Percentiles rank a stretch among this genome's conserved stretches.
phyloP scores from a whole-genome alignment of 2,113 vertebrate species.

The Callocephalon fimbriatum region DNA sequence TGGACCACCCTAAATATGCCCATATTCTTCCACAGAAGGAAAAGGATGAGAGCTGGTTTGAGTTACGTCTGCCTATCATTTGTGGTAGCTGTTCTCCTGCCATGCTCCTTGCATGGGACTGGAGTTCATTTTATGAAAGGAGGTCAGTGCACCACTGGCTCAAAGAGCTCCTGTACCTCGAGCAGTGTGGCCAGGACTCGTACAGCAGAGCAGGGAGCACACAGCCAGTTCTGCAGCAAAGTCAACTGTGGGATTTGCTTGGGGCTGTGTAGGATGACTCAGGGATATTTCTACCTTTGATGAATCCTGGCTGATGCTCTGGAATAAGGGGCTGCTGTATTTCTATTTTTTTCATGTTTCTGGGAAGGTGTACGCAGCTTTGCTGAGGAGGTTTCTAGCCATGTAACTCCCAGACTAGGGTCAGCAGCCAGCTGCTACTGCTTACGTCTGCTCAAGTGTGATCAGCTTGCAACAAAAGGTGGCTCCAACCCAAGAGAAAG shows the following conservation, averaged over 20 bases:
- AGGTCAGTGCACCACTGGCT: constrained; percentile 36
- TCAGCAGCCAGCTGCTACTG: constrained; percentile 51
- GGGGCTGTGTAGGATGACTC: constrained; percentile 28
- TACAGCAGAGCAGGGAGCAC: background rate
- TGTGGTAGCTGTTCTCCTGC: constrained; percentile 59
- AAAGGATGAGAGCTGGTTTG: constrained; percentile 47
- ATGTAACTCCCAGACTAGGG: constrained; percentile 15
- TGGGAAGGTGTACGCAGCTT: constrained; percentile 40
- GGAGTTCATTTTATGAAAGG: constrained; percentile 29
- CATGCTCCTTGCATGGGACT: constrained; percentile 1
- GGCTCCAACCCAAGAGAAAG: constrained; percentile 47
- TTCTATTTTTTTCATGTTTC: constrained; percentile 22
- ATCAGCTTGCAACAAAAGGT: constrained; percentile 49
- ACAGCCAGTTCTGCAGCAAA: constrained; percentile 19
- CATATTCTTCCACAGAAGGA: background rate
- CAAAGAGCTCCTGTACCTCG: constrained; percentile 31
- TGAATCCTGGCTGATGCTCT: constrained; percentile 39
- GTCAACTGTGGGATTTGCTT: constrained; percentile 12
- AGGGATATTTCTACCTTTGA: constrained; percentile 51
- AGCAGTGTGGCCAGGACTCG: background rate
- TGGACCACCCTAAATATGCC: constrained; percentile 60
- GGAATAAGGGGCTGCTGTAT: constrained; percentile 18
- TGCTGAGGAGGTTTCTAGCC: constrained; percentile 44
- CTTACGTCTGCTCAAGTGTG: constrained; percentile 39
- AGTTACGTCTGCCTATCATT: constrained; percentile 54